These are phyloP conservation scores for Popillia japonica DNA, from an alignment of 1,140 invertebrate species.

Conservation along the genomic window DNA sequence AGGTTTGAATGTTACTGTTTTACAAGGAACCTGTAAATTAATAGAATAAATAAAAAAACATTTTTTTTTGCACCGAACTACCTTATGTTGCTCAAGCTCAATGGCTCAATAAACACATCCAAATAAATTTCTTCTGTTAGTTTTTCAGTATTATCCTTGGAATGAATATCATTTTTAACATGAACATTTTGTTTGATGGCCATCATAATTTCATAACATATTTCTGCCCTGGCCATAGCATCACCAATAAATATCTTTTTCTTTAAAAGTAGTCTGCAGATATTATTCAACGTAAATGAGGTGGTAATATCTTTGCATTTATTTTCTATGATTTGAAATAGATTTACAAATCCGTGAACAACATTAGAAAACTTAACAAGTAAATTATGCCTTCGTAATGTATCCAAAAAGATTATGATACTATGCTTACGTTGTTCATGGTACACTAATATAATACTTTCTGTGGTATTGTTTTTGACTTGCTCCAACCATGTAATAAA, in stretches of 20 bases:
- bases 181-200: not conserved
- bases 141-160: not conserved
- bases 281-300: not conserved
- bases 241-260: not conserved
- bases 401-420: not conserved
- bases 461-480: not conserved
- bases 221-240: not conserved
- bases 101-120: conserved; percentile 11
- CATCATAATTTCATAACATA: not conserved
- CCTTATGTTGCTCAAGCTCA: not conserved
- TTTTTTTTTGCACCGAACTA: not conserved
- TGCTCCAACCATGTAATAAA: not conserved
- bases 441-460: not conserved
- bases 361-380: not conserved
- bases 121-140: not conserved
- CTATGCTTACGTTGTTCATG: not conserved
- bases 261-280: not conserved
- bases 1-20: no score
- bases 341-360: not conserved
- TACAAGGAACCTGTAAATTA: no score
- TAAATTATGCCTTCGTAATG: not conserved
- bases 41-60: no score
- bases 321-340: not conserved
- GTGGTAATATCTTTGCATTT: not conserved
- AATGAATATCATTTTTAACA: not conserved